These are phyloP conservation scores for Myodes glareolus DNA, from an alignment of 2,113 vertebrate genomes.

Conservation along the genomic window DNA sequence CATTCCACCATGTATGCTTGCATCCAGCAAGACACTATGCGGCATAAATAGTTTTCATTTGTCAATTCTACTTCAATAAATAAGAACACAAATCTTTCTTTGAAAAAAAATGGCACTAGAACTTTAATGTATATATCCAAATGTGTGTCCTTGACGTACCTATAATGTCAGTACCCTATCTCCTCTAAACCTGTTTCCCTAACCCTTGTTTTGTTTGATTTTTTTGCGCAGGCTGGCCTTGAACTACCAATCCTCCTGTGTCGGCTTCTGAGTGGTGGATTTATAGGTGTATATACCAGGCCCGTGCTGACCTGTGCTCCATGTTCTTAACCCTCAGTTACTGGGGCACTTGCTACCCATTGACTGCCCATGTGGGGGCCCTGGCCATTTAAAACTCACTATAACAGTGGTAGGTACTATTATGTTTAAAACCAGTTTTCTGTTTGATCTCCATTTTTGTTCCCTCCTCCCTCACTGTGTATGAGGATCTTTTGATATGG, in stretches of 20 bases:
- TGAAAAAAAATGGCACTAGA: constrained; percentile 30
- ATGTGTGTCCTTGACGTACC: not conserved
- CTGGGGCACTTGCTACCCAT: not conserved
- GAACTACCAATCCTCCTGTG: not conserved
- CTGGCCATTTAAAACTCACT: not conserved
- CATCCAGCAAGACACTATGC: not conserved
- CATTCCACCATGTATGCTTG: not conserved
- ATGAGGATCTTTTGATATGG: not conserved
- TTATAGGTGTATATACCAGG: not conserved
- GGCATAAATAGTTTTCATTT: not conserved
- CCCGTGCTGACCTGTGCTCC: not conserved
- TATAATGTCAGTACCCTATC: not conserved
- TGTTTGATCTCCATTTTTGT: not conserved
- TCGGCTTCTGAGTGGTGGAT: not conserved
- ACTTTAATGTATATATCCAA: not conserved
- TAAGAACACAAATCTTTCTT: not conserved
- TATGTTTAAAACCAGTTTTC: not conserved
- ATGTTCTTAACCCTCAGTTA: not conserved
- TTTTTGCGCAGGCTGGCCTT: not conserved
- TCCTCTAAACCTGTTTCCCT: not conserved
- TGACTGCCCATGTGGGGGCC: not conserved
- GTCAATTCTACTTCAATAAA: not conserved
- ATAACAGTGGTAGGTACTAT: not conserved
- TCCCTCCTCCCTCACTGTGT: not conserved
- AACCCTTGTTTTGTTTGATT: not conserved